Conservation (phyloP, 1,140 invertebrate species). For the Scaptodrosophila lebanonensis region DNA sequence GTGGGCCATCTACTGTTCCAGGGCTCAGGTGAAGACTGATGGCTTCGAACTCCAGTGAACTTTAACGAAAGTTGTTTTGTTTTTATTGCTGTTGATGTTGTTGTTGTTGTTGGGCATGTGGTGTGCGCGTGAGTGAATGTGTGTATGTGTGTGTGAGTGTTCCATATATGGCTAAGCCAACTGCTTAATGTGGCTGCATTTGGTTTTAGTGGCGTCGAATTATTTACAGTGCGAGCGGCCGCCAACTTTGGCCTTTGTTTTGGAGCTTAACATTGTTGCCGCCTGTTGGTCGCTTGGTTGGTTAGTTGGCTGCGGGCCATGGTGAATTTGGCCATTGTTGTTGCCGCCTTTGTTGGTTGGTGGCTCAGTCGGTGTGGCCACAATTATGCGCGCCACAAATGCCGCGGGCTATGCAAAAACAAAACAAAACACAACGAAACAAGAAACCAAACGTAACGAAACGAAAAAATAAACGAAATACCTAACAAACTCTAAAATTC, state of each 20-base stretch:
- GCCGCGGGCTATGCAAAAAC: slow-evolving; percentile 38
- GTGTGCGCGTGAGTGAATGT: neutral
- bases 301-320: slow-evolving; percentile 53
- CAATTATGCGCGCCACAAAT: slow-evolving; percentile 65
- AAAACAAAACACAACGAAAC: slow-evolving; percentile 11
- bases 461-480: slow-evolving; percentile 11
- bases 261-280: slow-evolving; percentile 56
- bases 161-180: slow-evolving; percentile 17
- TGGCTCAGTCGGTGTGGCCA: slow-evolving; percentile 39
- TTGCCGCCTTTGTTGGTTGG: slow-evolving; percentile 29
- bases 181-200: slow-evolving; percentile 54
- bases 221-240: slow-evolving; percentile 53
- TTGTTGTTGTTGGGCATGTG: neutral
- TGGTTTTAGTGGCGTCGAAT: slow-evolving; percentile 52
- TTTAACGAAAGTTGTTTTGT: slow-evolving; percentile 21
- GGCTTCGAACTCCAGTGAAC: slow-evolving; percentile 24
- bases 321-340: slow-evolving; percentile 42
- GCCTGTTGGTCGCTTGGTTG: slow-evolving; percentile 25
- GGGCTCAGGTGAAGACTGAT: slow-evolving; percentile 20
- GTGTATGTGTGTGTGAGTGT: slow-evolving; percentile 6
- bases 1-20: too few species aligned
- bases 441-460: too few species aligned
- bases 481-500: slow-evolving; percentile 53
- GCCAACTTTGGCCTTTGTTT: slow-evolving; percentile 62
- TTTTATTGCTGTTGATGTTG: neutral